These are phyloP conservation scores for Sparus aurata DNA, from an alignment of 2,797 vertebrate species.

Conservation along the genomic window DNA sequence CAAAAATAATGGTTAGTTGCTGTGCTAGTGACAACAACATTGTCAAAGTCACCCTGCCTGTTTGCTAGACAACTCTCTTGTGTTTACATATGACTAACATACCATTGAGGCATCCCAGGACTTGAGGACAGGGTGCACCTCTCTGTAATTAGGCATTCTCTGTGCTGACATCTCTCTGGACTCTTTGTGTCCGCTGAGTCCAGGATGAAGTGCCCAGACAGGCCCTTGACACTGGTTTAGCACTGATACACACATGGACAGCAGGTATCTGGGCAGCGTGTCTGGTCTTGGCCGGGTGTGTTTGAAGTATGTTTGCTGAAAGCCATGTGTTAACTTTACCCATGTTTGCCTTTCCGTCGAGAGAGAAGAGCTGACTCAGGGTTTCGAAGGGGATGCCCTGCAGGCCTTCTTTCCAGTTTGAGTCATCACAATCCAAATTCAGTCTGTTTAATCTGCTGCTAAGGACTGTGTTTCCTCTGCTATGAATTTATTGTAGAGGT, in stretches of 20 bases:
- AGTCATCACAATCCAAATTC: conserved; percentile 45
- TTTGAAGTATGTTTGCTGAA: conserved; percentile 73
- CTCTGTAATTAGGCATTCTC: conserved; percentile 64
- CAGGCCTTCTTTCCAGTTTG: conserved; percentile 49
- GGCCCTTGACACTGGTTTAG: conserved; percentile 29
- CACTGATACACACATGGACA: conserved; percentile 46
- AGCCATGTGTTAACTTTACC: conserved; percentile 60
- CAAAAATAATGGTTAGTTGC: neutral
- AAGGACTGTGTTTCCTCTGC: neutral
- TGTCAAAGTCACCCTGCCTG: conserved; percentile 3
- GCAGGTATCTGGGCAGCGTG: conserved; percentile 52
- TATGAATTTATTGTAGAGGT: neutral
- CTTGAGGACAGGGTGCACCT: conserved; percentile 25
- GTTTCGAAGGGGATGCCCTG: conserved; percentile 46
- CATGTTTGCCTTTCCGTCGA: conserved; percentile 57
- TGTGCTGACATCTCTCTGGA: conserved; percentile 30
- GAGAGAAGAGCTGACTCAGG: conserved; percentile 49
- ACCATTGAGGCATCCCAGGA: conserved; percentile 41
- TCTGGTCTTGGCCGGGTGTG: conserved; percentile 65
- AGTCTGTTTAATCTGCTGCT: conserved; percentile 4
- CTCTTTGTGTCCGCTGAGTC: conserved; percentile 5
- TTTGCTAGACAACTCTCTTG: conserved; percentile 11
- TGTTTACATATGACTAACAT: conserved; percentile 58
- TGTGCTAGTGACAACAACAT: neutral
- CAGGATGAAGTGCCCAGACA: conserved; percentile 33